These are phyloP conservation scores for Ascidia mentula DNA, from an alignment of 23 tunicate species.

Conservation along the genomic window DNA sequence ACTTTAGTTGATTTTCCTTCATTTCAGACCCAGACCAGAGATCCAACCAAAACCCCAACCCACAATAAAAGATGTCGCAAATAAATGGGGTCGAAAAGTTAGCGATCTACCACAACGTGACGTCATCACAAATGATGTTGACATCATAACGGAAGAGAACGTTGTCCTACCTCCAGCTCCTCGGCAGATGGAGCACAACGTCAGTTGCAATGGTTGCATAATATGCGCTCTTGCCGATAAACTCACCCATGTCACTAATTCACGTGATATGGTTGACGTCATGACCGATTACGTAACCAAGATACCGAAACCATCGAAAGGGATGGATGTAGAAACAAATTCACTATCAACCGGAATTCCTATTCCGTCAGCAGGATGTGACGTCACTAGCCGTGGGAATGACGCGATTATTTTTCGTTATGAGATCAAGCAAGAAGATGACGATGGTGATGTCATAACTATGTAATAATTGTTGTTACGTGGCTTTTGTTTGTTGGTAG, in stretches of 20 bases:
- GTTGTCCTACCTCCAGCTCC: not conserved
- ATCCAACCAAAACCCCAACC: not conserved
- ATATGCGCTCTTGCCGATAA: conserved; percentile 47
- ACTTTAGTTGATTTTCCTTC: not conserved
- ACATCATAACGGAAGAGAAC: not conserved
- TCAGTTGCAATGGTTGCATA: conserved; percentile 8
- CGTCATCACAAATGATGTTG: not conserved
- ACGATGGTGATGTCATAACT: not conserved
- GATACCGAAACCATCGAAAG: conserved; percentile 4
- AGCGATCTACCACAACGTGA: not conserved
- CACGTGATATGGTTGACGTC: conserved; percentile 41
- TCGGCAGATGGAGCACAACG: not conserved
- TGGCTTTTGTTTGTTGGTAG: too few relatives aligned
- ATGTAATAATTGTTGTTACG: too few relatives aligned
- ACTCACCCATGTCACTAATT: conserved; percentile 10
- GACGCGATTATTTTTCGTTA: conserved; percentile 6
- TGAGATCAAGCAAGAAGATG: not conserved
- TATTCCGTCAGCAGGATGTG: conserved; percentile 25
- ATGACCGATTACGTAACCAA: conserved; percentile 31
- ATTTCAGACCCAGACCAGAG: not conserved
- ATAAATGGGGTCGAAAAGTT: conserved; percentile 25
- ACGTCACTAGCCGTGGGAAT: not conserved
- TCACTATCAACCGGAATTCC: not conserved
- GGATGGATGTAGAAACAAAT: not conserved
- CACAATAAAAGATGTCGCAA: not conserved